Evolutionary conservation across 23 tunicate genomes (phyloP), one percentile per base, ranked within the genome.

Genomic region (Halocynthia roretzi): DNA sequence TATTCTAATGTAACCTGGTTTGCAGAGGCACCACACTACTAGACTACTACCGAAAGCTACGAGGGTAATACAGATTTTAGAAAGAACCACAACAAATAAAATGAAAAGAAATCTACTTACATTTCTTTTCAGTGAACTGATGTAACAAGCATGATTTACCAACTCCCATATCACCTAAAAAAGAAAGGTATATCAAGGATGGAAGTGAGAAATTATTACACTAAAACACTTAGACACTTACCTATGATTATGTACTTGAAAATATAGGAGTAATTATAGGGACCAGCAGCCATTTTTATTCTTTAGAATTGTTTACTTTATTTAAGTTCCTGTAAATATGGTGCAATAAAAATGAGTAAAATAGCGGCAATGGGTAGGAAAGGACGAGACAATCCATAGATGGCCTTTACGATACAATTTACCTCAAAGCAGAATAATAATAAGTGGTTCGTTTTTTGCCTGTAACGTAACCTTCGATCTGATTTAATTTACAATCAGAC

Each of bases 241-340:
- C 98, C 99, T 67, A 94, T 94, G 23, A 94, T 94, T 65, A 94
- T 94, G 79, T 94, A 94, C 78, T 94, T 94, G 85, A 94, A 88
- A 31, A 94, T 94, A 78, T 94, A 94, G 48, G 94, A 88, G 67
- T 94, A 94, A 58, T 94, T 94, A 80, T 94, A 94, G 6, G 99
- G 99, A 10, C 91, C 95, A 52, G 90, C 95, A 40, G 95, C 94
- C 99, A 94, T 94, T 53, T 71, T 77, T 40, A 74, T 31, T 31
- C 4, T 31, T 31, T 4, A 4, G 44, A 31, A 31, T 1, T 31
- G 44, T 31, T 31, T 31, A 31, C 44, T 31, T 31, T 31, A 31
- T 1, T 31, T 31, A 31, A 31, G 44, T 4, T 31, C 44, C 44
- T 31, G 44, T 31, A 31, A 31, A 31, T 31, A 31, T 31, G 44